Evolutionary conservation across 2,797 vertebrate genomes (phyloP), one percentile per base, ranked within the genome.

Genomic region (Leucoraja ocellata): DNA sequence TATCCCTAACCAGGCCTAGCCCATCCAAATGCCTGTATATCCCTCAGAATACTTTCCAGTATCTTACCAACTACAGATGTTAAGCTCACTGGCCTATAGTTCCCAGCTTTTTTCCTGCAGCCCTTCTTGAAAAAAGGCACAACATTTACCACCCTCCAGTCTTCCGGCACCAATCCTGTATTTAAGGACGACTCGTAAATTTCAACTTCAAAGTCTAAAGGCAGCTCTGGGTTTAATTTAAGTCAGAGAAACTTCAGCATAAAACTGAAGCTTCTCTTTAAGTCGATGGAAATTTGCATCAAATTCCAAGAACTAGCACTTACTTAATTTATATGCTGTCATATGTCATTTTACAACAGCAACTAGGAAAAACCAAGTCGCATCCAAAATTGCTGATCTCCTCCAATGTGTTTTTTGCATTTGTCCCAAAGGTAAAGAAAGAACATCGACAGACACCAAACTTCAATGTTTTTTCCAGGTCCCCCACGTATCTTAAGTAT

Each of bases 151-250:
- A 54, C 46, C 46, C 46, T 54, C 46, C 46, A 54, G 46, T 54
- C 4, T 54, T 54, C 46, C 46, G 46, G 46, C 46, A 54, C 46
- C 46, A 54, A 3, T 46, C 46, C 46, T 54, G 46, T 54, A 54
- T 54, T 54, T 54, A 54, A 54, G 46, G 46, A 54, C 3, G 46
- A 54, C 46, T 54, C 4, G 4, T 54, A 54, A 54, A 54, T 54
- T 54, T 54, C 46, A 54, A 54, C 4, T 92, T 92, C 90, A 92
- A 92, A 92, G 90, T 39, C 90, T 73, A 11, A n/a, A 92, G 46
- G 90, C 90, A 74, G 90, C 71, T 92, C 90, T 74, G 71, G 90
- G 39, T 76, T 76, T 73, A 74, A 74, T 92, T 92, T 92, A 76
- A 74, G 76, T 76, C 23, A 8, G 46, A 92, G 39, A 58, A 92